Conservation (phyloP, 2,113 vertebrate species). For the Spheniscus mendiculus region DNA sequence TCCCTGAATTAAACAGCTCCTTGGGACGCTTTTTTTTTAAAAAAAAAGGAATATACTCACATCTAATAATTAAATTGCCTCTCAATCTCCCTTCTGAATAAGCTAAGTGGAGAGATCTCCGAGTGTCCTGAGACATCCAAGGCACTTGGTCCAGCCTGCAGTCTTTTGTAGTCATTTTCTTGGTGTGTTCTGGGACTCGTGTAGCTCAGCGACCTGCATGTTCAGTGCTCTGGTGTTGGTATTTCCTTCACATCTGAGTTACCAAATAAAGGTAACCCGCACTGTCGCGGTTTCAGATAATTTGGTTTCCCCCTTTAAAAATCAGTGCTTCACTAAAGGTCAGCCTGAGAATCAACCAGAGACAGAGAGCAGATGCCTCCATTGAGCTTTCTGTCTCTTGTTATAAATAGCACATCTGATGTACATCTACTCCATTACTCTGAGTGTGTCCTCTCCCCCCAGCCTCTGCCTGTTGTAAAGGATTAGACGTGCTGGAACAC, state of each 20-base stretch:
- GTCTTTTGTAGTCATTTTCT: background rate
- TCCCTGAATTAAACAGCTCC: background rate
- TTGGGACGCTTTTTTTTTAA: no score
- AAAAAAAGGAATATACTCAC: background rate
- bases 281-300: accelerated
- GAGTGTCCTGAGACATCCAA: no score
- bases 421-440: background rate
- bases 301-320: background rate
- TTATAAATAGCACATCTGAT: background rate
- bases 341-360: background rate
- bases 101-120: background rate
- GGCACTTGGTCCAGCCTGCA: background rate
- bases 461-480: background rate
- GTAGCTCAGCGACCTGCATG: background rate
- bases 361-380: background rate
- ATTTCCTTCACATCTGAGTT: background rate
- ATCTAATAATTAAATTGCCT: background rate
- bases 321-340: background rate
- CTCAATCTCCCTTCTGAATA: background rate
- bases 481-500: background rate
- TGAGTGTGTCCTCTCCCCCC: background rate
- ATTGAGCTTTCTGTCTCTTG: accelerated
- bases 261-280: background rate
- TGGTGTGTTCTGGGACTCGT: background rate
- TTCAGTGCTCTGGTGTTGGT: background rate